Evolutionary conservation across 1,140 invertebrate genomes (phyloP).

Genomic region (Drosophila arawakana): DNA sequence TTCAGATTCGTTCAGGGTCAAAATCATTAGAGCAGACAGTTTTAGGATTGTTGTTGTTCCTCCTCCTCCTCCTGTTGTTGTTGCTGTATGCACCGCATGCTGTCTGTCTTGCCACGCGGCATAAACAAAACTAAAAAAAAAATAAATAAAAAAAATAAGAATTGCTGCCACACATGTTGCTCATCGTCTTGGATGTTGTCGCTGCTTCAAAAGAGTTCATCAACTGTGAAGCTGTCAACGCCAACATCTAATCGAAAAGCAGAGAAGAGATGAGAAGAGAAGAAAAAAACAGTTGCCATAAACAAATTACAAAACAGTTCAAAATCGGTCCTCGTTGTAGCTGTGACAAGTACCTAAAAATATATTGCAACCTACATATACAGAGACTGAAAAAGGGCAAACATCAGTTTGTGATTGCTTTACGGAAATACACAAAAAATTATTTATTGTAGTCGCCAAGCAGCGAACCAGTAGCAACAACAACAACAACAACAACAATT

Average conservation of each 20-base stretch:
- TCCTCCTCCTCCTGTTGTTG: conserved; percentile 5
- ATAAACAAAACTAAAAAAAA: conserved; percentile 31
- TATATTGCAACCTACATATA: conserved; percentile 14
- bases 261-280: no score
- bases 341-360: conserved; percentile 46
- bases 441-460: conserved; percentile 60
- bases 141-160: conserved; percentile 20
- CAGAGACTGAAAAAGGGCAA: background rate
- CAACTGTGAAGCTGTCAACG: conserved; percentile 66
- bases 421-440: conserved; percentile 55
- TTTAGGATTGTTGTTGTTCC: conserved; percentile 3
- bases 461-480: conserved; percentile 19
- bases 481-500: conserved; percentile 5
- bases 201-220: conserved; percentile 62
- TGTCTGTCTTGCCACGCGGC: conserved; percentile 54
- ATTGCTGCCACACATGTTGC: conserved; percentile 66
- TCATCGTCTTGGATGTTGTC: conserved; percentile 4
- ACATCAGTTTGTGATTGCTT: conserved; percentile 18
- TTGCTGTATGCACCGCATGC: conserved; percentile 35
- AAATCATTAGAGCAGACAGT: conserved; percentile 64
- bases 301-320: conserved; percentile 59
- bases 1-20: conserved; percentile 75
- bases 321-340: background rate
- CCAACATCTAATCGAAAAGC: conserved; percentile 52
- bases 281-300: conserved; percentile 59